A percentile compares a stretch with the other conserved stretches of the same genome.
phyloP scores from a whole-genome alignment of 64 coral and sea anemone genomes.

The Anthopleura sola region DNA sequence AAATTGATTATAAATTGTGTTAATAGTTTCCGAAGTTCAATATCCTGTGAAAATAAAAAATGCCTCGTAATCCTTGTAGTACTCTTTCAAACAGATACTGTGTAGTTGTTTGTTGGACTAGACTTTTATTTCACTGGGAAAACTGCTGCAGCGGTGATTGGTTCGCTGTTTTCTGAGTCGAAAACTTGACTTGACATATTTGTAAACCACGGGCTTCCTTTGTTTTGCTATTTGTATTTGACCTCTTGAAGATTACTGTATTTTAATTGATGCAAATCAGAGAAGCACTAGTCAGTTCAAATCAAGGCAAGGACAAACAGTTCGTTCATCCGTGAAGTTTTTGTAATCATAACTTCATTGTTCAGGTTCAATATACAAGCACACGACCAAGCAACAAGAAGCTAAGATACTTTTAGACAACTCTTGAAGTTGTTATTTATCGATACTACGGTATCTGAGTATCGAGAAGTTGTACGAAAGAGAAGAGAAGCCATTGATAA shows the following conservation, averaged over 20 bases:
- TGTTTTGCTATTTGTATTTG: neutral
- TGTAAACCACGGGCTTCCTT: neutral
- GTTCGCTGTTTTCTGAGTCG: too few species aligned
- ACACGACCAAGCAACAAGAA: neutral
- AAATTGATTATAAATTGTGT: too few species aligned
- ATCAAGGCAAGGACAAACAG: neutral
- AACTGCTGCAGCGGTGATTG: too few species aligned
- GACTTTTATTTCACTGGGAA: too few species aligned
- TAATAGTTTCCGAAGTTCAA: too few species aligned
- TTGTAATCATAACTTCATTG: neutral
- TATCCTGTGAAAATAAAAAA: too few species aligned
- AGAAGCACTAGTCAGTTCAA: neutral
- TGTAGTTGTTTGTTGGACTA: too few species aligned
- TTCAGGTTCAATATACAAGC: neutral
- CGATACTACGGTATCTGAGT: neutral
- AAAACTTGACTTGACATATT: too few species aligned
- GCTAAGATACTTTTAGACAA: neutral
- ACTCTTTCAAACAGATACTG: too few species aligned
- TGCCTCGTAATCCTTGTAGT: too few species aligned
- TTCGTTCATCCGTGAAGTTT: neutral
- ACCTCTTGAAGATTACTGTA: neutral
- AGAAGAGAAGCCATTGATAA: neutral
- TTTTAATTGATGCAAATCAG: neutral
- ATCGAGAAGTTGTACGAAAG: neutral
- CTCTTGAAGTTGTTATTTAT: neutral